Percentiles rank a stretch among this genome's conserved stretches.
Evolutionary conservation across 1,140 invertebrate species (phyloP).

Genomic region (Hyposmocoma kahamanoa): DNA sequence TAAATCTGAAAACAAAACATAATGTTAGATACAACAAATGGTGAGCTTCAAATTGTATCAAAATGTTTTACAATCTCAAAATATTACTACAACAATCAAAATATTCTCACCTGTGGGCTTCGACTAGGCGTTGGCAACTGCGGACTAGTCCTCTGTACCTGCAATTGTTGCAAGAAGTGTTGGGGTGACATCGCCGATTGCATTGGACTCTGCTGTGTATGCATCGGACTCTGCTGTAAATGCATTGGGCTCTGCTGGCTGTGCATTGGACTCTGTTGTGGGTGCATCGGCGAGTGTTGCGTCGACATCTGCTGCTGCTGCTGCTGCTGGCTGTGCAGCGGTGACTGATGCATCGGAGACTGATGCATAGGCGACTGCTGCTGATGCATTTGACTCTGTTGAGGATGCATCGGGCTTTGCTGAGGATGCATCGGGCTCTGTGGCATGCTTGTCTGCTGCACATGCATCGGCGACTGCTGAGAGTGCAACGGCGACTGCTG

Average conservation of each 20-base stretch:
- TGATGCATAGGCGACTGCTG: constrained; percentile 66
- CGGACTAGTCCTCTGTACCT: constrained; percentile 61
- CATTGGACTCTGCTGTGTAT: constrained; percentile 74
- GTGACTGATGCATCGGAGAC: constrained; percentile 48
- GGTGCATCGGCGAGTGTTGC: constrained; percentile 41
- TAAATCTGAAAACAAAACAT: constrained; percentile 50
- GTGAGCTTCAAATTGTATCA: no score
- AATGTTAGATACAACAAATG: no score
- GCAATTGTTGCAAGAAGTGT: constrained; percentile 61
- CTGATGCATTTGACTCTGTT: constrained; percentile 29
- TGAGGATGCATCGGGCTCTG: constrained; percentile 65
- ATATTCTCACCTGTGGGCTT: constrained; percentile 58
- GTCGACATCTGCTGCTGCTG: constrained; percentile 46
- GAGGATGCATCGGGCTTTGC: constrained; percentile 30
- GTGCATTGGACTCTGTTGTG: constrained; percentile 44
- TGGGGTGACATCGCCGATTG: constrained; percentile 66
- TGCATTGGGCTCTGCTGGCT: constrained; percentile 61
- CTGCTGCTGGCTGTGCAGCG: constrained; percentile 28
- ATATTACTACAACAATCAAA: background rate
- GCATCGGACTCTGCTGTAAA: constrained; percentile 68
- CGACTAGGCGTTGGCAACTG: constrained; percentile 67
- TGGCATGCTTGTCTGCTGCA: constrained; percentile 44
- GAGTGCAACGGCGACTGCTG: constrained; percentile 66
- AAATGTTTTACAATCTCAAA: no score
- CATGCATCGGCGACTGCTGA: constrained; percentile 64